Conservation (phyloP, 2,888 invertebrate genomes). For the Lasioglossum pauxillum region DNA sequence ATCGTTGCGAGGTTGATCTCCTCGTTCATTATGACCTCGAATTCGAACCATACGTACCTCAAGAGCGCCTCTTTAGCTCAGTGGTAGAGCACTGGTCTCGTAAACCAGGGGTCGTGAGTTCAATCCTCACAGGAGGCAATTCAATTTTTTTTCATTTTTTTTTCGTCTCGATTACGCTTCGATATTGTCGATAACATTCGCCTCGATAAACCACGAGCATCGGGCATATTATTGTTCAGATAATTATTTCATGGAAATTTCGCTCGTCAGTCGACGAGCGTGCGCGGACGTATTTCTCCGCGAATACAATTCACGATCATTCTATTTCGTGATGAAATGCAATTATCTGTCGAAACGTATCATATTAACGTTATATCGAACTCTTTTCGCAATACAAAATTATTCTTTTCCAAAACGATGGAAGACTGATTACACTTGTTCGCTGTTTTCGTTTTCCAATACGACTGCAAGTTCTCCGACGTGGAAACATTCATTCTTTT, state of each 20-base stretch:
- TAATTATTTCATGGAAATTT: background rate
- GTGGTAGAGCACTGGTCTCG: slow-evolving; percentile 96
- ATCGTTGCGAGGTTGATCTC: background rate
- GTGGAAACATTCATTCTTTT: background rate
- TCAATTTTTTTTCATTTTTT: slow-evolving; percentile 56
- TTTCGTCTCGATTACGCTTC: background rate
- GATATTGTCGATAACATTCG: background rate
- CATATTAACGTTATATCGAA: background rate
- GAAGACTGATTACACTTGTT: background rate
- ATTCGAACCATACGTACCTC: slow-evolving; percentile 25
- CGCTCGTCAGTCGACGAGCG: too few species aligned
- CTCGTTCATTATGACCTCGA: background rate
- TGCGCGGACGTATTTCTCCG: too few species aligned
- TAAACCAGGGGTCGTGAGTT: slow-evolving; percentile 97
- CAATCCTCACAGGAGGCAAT: slow-evolving; percentile 95
- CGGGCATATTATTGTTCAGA: background rate
- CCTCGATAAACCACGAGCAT: background rate
- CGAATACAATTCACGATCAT: background rate
- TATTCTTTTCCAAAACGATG: background rate
- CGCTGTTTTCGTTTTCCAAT: background rate
- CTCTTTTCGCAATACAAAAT: background rate
- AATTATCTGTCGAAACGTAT: background rate
- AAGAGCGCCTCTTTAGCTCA: slow-evolving; percentile 91
- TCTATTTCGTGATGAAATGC: background rate
- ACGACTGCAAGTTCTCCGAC: background rate